Evolutionary conservation across 2,113 vertebrate genomes (phyloP), one percentile per base, ranked within the genome.

Genomic region (Nothobranchius furzeri): DNA sequence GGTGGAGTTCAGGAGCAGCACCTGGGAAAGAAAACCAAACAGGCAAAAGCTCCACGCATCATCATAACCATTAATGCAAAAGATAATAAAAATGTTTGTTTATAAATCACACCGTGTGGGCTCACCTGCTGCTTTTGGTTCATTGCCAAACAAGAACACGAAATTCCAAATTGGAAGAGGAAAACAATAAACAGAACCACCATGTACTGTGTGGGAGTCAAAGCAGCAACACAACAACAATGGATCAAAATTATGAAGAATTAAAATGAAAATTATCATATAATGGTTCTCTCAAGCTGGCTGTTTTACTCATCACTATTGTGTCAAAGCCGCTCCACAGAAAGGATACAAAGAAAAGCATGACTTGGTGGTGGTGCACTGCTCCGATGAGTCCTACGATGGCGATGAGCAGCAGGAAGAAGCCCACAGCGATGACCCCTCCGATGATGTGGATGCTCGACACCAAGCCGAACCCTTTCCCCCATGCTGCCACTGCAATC

Each of bases 271-370:
- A 8, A 8, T 40, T 3, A 40, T 40, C 37, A 40, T 3, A 6
- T 9, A 37, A 6, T 3, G 9, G 37, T 1, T 40, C 7, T 7
- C 6, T 7, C 37, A 40, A 40, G 6, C 37, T 8, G 37, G 37
- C 30, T 4, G 37, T 40, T 7, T 40, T 6, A 40, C 37, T 40
- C 37, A 40, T 30, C 30, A 30, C 30, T 30, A 30, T 30, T 30
- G 30, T 30, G 30, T 30, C 30, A 4, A 4, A 30, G 30, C 30
- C 30, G 30, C 30, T 30, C 30, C 30, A 30, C 30, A 30, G 3
- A 58, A 92, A 96, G 94, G 96, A 98, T 98, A 98, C 96, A 70
- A 97, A 96, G 92, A 97, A 98, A 0, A 97, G 94, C 94, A 96
- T 92, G 73, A 98, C 96, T 93, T 98, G 95, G 88, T 98, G 96